Conservation (phyloP, 2,113 vertebrate genomes). For the Empidonax traillii region DNA sequence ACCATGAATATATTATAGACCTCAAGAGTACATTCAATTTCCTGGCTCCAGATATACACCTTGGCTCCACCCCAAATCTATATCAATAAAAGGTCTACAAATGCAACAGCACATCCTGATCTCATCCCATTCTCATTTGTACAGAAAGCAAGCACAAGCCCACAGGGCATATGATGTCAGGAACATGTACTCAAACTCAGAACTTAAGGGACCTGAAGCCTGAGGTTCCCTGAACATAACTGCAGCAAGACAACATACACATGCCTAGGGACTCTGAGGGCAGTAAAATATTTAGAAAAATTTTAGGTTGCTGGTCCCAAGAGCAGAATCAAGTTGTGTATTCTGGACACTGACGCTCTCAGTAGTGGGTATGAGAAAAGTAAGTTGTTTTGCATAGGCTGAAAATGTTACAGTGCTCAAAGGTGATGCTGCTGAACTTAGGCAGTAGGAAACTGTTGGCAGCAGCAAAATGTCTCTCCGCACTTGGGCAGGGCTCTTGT, state of each 20-base stretch:
- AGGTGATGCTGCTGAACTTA: background rate
- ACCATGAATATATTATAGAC: background rate
- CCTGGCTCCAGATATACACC: background rate
- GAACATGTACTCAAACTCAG: background rate
- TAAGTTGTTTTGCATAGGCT: background rate
- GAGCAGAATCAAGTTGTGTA: background rate
- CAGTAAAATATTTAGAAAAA: background rate
- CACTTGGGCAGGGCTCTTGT: background rate
- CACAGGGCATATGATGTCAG: background rate
- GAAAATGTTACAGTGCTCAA: background rate
- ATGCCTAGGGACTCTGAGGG: background rate
- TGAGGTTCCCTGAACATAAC: background rate
- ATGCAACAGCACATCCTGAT: background rate
- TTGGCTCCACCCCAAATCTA: slow-evolving; percentile 11
- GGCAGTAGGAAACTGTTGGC: background rate
- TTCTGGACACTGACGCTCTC: background rate
- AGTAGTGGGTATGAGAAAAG: background rate
- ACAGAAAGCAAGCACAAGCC: background rate
- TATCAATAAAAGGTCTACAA: background rate
- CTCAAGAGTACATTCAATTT: slow-evolving; percentile 3
- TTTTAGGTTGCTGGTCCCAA: background rate
- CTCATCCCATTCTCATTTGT: background rate
- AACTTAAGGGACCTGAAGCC: background rate
- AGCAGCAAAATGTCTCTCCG: background rate
- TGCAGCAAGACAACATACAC: background rate